Base-by-base conservation (phyloP, 2,888 invertebrate species). In the Aradus depressus region DNA sequence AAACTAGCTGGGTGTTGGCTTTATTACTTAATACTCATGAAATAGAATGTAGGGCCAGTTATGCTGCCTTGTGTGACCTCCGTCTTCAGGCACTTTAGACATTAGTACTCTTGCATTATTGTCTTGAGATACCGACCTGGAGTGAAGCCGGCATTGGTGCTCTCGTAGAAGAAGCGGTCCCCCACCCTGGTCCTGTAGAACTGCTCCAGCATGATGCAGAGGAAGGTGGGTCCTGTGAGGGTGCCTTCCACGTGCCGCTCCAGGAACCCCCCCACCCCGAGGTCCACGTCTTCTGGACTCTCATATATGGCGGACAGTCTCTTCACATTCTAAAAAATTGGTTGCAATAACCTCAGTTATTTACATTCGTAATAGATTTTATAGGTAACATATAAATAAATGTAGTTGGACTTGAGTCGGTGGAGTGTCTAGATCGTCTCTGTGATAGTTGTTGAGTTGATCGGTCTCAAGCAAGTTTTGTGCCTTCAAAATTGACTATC, bases 151-250 rank as follows among this genome's bases (percentile, higher is more conserved):
- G 68, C 70, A 53, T 76, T 73, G 4, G 78, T 76, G 60, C 79
- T 79, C 67, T 86, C 87, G 62, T 77, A 91, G 77, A 88, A 92
- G 68, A 77, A 90, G 54, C 91, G 74, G 68, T 93, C 93, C 0
- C 88, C 89, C 6, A 78, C 82, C 61, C 90, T 77, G 0, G 90
- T 84, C 57, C 86, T 75, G 64, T 79, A 84, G 71, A 92, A 92
- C 69, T 92, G 91, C 64, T 85, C 86, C 0, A 84, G 83, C 3
- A 92, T 70, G 58, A 93, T 83, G 64, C 91, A 91, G 2, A 88
- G 74, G 74, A 84, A 90, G 0, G 91, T 90, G 1, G 91, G 91
- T 0, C 93, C 92, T 0, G 84, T 75, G 41, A 84, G 72, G 0
- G 89, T 79, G 0, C 84, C 88, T 0, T 78, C 76, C 1, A 88